A percentile compares a stretch with the other conserved stretches of the same genome.
Conservation (phyloP, 1,140 invertebrate genomes). For the Caenorhabditis brenneri region DNA sequence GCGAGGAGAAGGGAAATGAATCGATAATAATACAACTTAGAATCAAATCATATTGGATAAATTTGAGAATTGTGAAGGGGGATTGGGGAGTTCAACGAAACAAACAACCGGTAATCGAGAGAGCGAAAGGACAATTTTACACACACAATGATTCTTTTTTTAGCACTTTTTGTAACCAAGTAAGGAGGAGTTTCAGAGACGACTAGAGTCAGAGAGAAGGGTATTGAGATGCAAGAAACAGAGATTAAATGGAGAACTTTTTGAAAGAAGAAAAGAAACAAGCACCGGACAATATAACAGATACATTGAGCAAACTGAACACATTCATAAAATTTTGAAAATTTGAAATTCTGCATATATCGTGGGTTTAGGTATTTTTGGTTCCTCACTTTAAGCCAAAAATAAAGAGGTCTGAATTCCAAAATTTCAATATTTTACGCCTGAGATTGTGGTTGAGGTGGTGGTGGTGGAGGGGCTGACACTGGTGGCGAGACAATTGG, state of each 20-base stretch:
- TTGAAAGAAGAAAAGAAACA: background rate
- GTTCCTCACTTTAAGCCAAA: too few relatives aligned
- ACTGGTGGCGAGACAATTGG: background rate
- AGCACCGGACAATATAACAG: background rate
- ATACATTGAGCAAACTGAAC: background rate
- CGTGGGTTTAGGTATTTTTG: too few relatives aligned
- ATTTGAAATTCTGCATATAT: too few relatives aligned
- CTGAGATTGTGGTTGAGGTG: conserved; percentile 4
- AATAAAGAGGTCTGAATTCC: too few relatives aligned
- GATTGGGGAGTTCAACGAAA: background rate
- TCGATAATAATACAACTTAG: background rate
- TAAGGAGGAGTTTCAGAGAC: background rate
- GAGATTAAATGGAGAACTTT: background rate
- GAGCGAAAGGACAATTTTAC: background rate
- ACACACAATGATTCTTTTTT: background rate
- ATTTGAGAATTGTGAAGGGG: background rate
- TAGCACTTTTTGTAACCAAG: conserved; percentile 17
- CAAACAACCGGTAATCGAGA: conserved; percentile 3
- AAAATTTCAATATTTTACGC: background rate
- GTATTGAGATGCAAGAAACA: background rate
- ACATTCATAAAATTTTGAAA: background rate
- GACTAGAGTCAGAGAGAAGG: background rate
- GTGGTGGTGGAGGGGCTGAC: background rate
- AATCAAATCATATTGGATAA: background rate
- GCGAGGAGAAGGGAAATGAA: background rate